These are phyloP conservation scores for Spilosoma lubricipeda DNA, from an alignment of 2,888 invertebrate species.

Conservation along the genomic window DNA sequence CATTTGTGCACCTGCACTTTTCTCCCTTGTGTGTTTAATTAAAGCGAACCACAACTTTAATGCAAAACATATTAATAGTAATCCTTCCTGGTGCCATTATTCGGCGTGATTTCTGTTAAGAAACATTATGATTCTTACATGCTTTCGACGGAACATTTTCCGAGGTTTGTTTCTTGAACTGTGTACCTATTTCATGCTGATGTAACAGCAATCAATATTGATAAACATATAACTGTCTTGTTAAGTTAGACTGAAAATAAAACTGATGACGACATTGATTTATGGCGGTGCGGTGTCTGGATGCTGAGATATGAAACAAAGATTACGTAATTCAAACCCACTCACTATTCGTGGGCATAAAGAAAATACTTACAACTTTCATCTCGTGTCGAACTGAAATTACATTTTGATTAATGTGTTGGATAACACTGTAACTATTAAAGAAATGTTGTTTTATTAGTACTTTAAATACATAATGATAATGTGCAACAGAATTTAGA, in stretches of 20 bases:
- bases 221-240: neutral
- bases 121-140: neutral
- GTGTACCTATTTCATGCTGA: neutral
- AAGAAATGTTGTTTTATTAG: neutral
- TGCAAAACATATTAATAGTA: neutral
- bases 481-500: neutral
- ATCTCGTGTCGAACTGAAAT: conserved; percentile 15
- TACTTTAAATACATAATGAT: neutral
- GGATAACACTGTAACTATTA: neutral
- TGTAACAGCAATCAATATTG: neutral
- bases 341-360: conserved; percentile 6
- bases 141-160: neutral
- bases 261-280: conserved; percentile 2
- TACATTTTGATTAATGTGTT: conserved; percentile 10
- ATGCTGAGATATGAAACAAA: conserved; percentile 15
- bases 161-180: neutral
- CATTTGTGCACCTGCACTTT: neutral
- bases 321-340: conserved; percentile 17
- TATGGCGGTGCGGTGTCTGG: conserved; percentile 8
- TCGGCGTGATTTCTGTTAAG: neutral
- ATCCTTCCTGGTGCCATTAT: neutral
- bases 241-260: neutral
- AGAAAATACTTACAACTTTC: conserved; percentile 13
- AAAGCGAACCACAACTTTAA: too few relatives aligned
- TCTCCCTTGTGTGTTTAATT: neutral